Base-by-base conservation (phyloP, 1,140 invertebrate species). In the Achatina immaculata region DNA sequence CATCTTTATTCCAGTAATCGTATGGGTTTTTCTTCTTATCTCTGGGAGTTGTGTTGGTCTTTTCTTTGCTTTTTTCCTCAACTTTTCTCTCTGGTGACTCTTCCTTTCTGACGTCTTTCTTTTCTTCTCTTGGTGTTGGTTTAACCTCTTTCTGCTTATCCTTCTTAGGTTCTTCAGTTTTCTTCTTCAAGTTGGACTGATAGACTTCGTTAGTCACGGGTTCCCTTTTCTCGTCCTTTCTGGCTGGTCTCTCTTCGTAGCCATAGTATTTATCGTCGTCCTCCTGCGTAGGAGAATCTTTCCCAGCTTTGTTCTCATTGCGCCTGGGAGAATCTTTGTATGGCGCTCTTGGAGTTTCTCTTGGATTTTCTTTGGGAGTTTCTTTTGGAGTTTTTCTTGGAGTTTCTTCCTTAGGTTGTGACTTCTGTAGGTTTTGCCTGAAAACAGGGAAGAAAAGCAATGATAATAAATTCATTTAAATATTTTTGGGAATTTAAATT, bases 1-100 rank as follows among this genome's bases (percentile, higher is more conserved):
- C 11, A 24, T 72, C 42, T 42, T 34, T 6, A 7, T 43, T 45
- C 42, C 40, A 28, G 6, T 72, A 38, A 40, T 72, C 69, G 19
- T 40, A 40, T 6, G 38, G 69, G 40, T 72, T 34, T 45, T 75
- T 75, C 73, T 75, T 75, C 19, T n/a, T n/a, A n/a, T 73, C 71
- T 73, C 16, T 73, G 4, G 4, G 40, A 28, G 7, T 48, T 16
- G 14, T 14, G 21, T 14, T 68, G 14, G 9, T 68, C 65, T 34
- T 31, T 7, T 73, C 71, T 73, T 28, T 31, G 7, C 45, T 31
- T 34, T 48, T 73, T 7, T 73, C 38, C 40, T 48, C 11, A 43
- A 7, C 28, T 34, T 68, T 28, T 68, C 9, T 11, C 28, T 68
- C 24, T 51, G 11, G 48, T 51, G 24, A 14, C 40, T 42, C 42